Evolutionary conservation across 2,797 vertebrate genomes (phyloP).

Genomic region (Capromys pilorides): DNA sequence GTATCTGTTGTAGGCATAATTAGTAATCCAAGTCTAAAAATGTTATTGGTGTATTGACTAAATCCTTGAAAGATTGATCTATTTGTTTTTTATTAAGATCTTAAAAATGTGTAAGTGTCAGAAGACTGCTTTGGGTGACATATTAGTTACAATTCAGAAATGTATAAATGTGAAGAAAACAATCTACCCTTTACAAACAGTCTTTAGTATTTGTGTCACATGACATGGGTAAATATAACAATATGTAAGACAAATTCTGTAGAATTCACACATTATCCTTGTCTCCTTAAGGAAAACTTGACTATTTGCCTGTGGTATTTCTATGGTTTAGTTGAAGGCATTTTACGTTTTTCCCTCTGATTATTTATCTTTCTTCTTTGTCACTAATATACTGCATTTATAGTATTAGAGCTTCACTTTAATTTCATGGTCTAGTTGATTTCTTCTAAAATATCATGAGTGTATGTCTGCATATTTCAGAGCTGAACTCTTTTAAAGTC

Average conservation of each 20-base stretch:
- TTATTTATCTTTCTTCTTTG: background rate
- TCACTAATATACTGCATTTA: background rate
- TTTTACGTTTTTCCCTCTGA: background rate
- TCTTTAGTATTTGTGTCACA: background rate
- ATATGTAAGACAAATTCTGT: background rate
- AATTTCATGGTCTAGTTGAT: slow-evolving; percentile 19
- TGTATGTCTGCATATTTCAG: background rate
- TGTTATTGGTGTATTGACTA: no score
- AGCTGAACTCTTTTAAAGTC: background rate
- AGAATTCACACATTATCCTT: background rate
- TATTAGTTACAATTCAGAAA: background rate
- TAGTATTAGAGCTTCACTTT: background rate
- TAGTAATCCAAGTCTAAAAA: no score
- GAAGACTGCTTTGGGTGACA: background rate
- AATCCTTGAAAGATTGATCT: background rate
- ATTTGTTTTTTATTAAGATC: background rate
- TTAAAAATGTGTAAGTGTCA: background rate
- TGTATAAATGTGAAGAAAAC: background rate
- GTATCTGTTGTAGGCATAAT: no score
- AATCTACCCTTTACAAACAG: background rate
- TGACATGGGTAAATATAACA: background rate
- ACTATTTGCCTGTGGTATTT: background rate
- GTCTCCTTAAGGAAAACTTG: background rate
- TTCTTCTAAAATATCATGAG: slow-evolving; percentile 26
- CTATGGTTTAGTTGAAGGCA: background rate